Base-by-base conservation (phyloP, 2,888 invertebrate genomes). In the Sthenelais limicola region DNA sequence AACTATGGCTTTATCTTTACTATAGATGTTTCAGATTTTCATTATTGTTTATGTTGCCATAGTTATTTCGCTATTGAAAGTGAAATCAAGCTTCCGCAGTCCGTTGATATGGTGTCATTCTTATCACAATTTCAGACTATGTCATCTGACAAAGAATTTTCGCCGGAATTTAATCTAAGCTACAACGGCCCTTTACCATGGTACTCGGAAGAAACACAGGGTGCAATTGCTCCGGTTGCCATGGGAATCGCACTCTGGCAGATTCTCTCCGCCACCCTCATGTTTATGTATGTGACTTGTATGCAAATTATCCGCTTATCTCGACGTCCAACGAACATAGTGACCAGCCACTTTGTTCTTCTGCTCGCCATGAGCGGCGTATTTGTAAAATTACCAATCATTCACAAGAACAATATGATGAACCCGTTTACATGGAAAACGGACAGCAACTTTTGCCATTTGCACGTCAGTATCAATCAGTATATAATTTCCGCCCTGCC, bases 401-500 rank as follows among this genome's bases (percentile, higher is more conserved):
- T 62, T 3, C 28, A 21, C 38, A 1, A 1, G 38, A 3, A 38
- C 38, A 35, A 26, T 3, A 62, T 38, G 12, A 24, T 62, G 35
- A 62, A 62, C 21, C 62, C 62, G 3, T 62, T 62, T 24, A 38
- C 62, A 21, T 62, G 62, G 62, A 15, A 43, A 24, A 35, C 62
- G 4, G 62, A 62, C 21, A 43, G 26, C 9, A 43, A 9, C 1
- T 62, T 62, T 28, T 62, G 62, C 24, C 35, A 28, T 7, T 35
- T 62, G 21, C 62, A 62, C 38, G 21, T 26, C n/a, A 18, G 35
- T 5, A n/a, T 26, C 5, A 24, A 38, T 24, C 62, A 62, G 38
- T 62, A 24, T 15, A 21, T 35, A 24, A 38, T 62, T 1, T 38
- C 62, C 3, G 38, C 62, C 4, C 62, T 62, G 21, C 62, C 62